Evolutionary conservation across 1,140 invertebrate genomes (phyloP), one percentile per base, ranked within the genome.

Genomic region (Drosophila albomicans): DNA sequence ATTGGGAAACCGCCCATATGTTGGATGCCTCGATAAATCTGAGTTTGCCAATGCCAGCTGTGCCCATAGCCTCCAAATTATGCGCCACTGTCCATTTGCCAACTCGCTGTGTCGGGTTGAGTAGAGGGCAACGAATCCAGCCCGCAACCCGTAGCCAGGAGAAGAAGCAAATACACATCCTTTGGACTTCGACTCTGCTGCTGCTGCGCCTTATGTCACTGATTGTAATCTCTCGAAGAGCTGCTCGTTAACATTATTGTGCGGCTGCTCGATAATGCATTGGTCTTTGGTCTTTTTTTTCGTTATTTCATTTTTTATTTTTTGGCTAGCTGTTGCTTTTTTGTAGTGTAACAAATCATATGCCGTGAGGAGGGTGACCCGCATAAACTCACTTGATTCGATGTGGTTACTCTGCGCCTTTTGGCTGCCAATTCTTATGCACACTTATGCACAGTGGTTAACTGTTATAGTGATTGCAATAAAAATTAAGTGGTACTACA

Each of bases 201-300:
- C 35, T 38, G 35, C 35, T 58, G 77, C 77, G 82, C 82, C 82
- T 87, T 87, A 75, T 88, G 82, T 88, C 82, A 88, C 84, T 87
- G 82, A 87, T 87, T 88, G 84, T 82, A 87, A 87, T 87, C 82
- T 75, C 28, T 49, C 20, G 51, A 49, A 79, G 79, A 72, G 84
- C 82, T 71, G 79, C 84, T 87, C 79, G 82, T 87, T 87, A 88
- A 79, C 84, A 80, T 78, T 84, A 81, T 80, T 85, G 79, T 82
- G 74, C 71, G 73, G 51, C 69, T 45, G 38, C 59, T 49, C 48
- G 65, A 77, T 79, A 69, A 71, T 77, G 82, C 72, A 88, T 87
- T 80, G 84, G 65, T 74, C 80, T 68, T 74, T 73, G 35, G 51
- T 87, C 64, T 62, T 81, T 46, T 62, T 46, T 82, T 41, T 28